Base-by-base conservation (phyloP, 2,888 invertebrate species). In the Cheilosia urbana region DNA sequence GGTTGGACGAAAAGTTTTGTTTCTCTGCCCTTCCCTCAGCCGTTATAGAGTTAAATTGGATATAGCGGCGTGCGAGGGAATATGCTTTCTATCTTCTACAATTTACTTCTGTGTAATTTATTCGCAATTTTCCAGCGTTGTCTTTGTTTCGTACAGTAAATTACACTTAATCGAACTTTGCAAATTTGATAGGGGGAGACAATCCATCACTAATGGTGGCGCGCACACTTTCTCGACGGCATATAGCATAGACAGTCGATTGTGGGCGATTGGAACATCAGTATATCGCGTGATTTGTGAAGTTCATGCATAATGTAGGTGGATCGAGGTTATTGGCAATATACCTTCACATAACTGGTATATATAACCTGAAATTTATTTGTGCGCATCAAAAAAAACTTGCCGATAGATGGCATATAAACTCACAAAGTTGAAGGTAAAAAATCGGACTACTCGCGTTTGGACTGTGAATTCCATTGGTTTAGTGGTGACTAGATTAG, bases 301-400 rank as follows among this genome's bases (percentile, higher is more conserved):
- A 63, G 51, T 60, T 58, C 63, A 81, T 71, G 65, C 45, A 81
- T 81, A 60, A 63, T 81, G 65, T 27, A 81, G 37, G 34, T 58
- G 51, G 65, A 76, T 75, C 27, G 57, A 76, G 57, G 42, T 58
- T 65, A 81, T 81, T 81, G 63, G 57, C 68, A 81, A 81, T 75
- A 81, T 58, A 51, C 51, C 49, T 51, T 57, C 6, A 6, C 13
- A 42, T 63, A 47, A 45, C 27, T 6, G 6, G 27, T 27, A 15
- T 45, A 6, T 6, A 63, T 65, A 58, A 37, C 24, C 57, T 34
- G 42, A 49, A 75, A 75, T 15, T 76, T 63, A 57, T 60, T 51
- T 47, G 27, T 42, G 34, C 13, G 4, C 49, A 17, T 51, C 55
- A 45, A 13, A 13, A 9, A 45, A 53, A 63, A 73, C 40, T 34